Evolutionary conservation across 2,888 invertebrate genomes (phyloP), one percentile per base, ranked within the genome.

Genomic region (Alentia gelatinosa): DNA sequence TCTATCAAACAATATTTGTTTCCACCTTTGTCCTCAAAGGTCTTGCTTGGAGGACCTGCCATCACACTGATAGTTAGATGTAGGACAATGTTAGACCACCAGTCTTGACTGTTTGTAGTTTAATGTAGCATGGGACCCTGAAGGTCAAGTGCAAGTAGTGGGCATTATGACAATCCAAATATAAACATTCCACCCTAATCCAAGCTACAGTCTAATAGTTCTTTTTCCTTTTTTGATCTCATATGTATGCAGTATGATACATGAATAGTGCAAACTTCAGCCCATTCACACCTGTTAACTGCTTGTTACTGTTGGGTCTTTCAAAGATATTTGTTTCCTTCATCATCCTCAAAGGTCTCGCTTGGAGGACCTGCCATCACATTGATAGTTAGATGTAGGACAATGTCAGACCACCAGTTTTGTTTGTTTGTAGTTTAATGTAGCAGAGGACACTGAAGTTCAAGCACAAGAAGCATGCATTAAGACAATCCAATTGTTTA

Each of bases 181-280:
- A n/a, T n/a, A n/a, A n/a, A n/a, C n/a, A n/a, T n/a, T n/a, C n/a
- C n/a, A n/a, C n/a, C n/a, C n/a, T n/a, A n/a, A n/a, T n/a, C n/a
- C n/a, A n/a, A n/a, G n/a, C n/a, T n/a, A n/a, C n/a, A n/a, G n/a
- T n/a, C n/a, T 63, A 26, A 63, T 63, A 63, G 9, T 63, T 12
- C n/a, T n/a, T 19, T n/a, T 26, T 15, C 5, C n/a, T 26, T 5
- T 19, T 26, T 12, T 19, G 5, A 9, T 63, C 5, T 15, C 12
- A 26, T 12, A 12, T 79, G 79, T 79, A 79, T 37, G 79, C 79
- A 79, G 79, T 79, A 37, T 33, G n/a, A 79, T 79, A 79, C 79
- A 79, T 79, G 79, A 79, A 35, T 37, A 30, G 5, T 39, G 19
- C 79, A 79, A 39, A 7, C 33, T 35, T 37, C 37, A 15, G 35